These are phyloP conservation scores for Poecilobothrus nobilitatus DNA, from an alignment of 2,888 invertebrate species.

Conservation along the genomic window DNA sequence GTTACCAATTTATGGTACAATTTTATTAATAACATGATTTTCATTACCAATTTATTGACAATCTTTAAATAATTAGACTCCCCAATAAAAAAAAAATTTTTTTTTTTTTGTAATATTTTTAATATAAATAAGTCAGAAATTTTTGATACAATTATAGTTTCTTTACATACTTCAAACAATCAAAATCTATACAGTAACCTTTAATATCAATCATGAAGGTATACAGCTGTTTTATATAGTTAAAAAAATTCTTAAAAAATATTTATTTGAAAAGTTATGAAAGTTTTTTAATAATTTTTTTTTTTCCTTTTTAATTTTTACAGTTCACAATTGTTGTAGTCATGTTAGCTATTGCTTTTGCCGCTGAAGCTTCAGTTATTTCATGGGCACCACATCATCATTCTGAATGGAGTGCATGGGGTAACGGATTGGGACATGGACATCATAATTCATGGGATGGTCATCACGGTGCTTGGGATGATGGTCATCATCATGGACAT, in stretches of 20 bases:
- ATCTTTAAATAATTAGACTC: too few relatives aligned
- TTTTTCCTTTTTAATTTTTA: not conserved
- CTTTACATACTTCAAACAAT: not conserved
- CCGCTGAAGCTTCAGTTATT: constrained; percentile 21
- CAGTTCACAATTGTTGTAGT: constrained; percentile 22
- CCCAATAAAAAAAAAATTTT: too few relatives aligned
- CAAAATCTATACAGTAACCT: not conserved
- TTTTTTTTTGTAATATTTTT: not conserved
- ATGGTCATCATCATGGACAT: not conserved
- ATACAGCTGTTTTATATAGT: too few relatives aligned
- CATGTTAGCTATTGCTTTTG: constrained; percentile 24
- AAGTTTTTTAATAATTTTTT: not conserved
- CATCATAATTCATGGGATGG: not conserved
- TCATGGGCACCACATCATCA: not conserved
- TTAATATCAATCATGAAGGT: not conserved
- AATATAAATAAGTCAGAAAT: not conserved
- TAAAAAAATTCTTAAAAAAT: too few relatives aligned
- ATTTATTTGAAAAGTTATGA: not conserved
- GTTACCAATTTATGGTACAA: not conserved
- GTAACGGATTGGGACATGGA: not conserved
- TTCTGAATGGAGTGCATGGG: not conserved
- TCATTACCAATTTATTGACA: too few relatives aligned
- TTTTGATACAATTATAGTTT: not conserved
- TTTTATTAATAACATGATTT: too few relatives aligned
- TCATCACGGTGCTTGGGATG: not conserved